Base-by-base conservation (phyloP, 1,140 invertebrate genomes). In the Manduca sexta region DNA sequence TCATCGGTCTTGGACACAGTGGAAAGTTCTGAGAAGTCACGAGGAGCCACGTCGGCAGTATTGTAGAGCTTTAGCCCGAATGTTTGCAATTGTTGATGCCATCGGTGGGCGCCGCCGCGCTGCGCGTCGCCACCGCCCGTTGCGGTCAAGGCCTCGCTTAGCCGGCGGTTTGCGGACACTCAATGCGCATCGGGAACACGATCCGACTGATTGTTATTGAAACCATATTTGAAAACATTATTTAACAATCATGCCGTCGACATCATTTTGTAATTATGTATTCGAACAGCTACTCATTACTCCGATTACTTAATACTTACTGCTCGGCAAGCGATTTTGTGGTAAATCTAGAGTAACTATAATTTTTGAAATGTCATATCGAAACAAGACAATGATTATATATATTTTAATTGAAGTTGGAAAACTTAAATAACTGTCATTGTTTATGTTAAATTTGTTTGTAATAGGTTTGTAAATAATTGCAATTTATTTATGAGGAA, bases 101-200 rank as follows among this genome's bases (percentile, higher is more conserved):
- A 59, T 42, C 50, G 53, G 14, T 3, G 17, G 10, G 16, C 11
- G 52, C 21, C 35, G n/a, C n/a, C n/a, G n/a, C n/a, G n/a, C n/a
- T n/a, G n/a, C n/a, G n/a, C n/a, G n/a, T n/a, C n/a, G n/a, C n/a
- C n/a, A n/a, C n/a, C n/a, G n/a, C n/a, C 45, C 48, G 48, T 51
- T 59, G 55, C 61, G 76, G 74, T 80, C 79, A 83, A 80, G 79
- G 79, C 52, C 68, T 74, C 52, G 72, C 62, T 69, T 63, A 63
- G 58, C 43, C 56, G 64, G 60, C 60, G 54, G n/a, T n/a, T n/a
- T n/a, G n/a, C n/a, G n/a, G 59, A 57, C 57, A 42, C 40, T 38
- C 45, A 59, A 69, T 55, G 58, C 65, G 69, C 66, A 60, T 60
- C 61, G 48, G 66, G 69, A 76, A 76, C 55, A 48, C 55, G 64